Base-by-base conservation (phyloP, 1,140 invertebrate genomes). In the Lordiphosa stackelbergi region DNA sequence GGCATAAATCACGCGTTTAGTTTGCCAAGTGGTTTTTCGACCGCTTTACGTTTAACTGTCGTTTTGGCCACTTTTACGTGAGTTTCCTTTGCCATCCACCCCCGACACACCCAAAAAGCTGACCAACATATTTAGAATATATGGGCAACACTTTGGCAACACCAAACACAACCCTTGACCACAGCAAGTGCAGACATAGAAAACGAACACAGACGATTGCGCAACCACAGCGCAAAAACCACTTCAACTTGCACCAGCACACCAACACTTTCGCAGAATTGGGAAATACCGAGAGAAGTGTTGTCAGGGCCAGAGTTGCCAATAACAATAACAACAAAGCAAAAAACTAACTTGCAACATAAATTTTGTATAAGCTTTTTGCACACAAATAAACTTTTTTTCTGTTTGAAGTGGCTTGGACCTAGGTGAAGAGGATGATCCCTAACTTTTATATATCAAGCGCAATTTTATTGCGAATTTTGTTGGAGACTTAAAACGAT, bases 121-220 rank as follows among this genome's bases (percentile, higher is more conserved):
- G 63, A 59, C 77, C 77, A 69, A 81, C 77, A 83, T 81, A 77
- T 81, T 81, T 81, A 81, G 77, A 81, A 81, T 83, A 81, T 81
- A 81, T 83, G 77, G 28, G 77, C 77, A 81, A 81, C 77, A 83
- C 77, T 81, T 79, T 83, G 77, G 77, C 77, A 72, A 65, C 77
- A 73, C 68, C 56, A 66, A 46, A 65, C 77, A 81, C 75, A 79
- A 70, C 68, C 68, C 71, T 79, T 79, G 75, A 79, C 75, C 77
- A 60, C 77, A 81, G 69, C 71, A 69, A 63, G 59, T 60, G 57
- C 64, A 75, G 37, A 56, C 37, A 53, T 16, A 48, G 54, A 35
- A 55, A 42, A 38, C 42, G 40, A 57, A 66, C 62, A 78, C 61
- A 62, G 71, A 74, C 77, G 71, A 81, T 81, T 79, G 75, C 72